phyloP scores from a whole-genome alignment of 2,888 invertebrate species.

The Hanleya hanleyi region DNA sequence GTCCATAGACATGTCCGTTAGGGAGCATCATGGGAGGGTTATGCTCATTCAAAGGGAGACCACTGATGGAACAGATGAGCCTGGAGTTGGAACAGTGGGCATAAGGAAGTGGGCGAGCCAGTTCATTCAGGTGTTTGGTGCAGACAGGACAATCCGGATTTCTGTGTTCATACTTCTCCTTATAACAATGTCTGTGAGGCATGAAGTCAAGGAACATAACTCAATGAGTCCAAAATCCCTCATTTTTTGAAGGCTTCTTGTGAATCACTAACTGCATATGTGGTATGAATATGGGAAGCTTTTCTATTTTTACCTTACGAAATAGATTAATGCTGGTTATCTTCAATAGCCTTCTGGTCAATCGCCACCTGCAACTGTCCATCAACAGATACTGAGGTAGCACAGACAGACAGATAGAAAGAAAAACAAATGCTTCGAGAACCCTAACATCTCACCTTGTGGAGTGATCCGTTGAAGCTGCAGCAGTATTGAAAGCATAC shows the following conservation, averaged over 20 bases:
- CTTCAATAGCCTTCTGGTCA: too few relatives aligned
- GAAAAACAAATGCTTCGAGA: too few relatives aligned
- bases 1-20: constrained; percentile 93
- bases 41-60: constrained; percentile 94
- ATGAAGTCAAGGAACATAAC: neutral
- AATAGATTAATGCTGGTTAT: too few relatives aligned
- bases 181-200: constrained; percentile 70
- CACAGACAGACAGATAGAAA: too few relatives aligned
- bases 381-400: too few relatives aligned
- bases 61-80: constrained; percentile 92
- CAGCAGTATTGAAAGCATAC: too few relatives aligned
- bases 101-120: constrained; percentile 88
- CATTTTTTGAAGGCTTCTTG: neutral
- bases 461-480: too few relatives aligned
- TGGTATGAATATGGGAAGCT: neutral
- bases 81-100: constrained; percentile 98
- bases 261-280: neutral
- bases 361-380: too few relatives aligned
- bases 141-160: constrained; percentile 96
- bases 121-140: constrained; percentile 87
- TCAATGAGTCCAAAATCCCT: neutral
- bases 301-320: neutral
- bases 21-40: constrained; percentile 99
- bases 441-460: too few relatives aligned
- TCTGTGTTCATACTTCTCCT: constrained; percentile 54